phyloP scores from a whole-genome alignment of 1,140 invertebrate genomes.

The Brachionus koreanus region DNA sequence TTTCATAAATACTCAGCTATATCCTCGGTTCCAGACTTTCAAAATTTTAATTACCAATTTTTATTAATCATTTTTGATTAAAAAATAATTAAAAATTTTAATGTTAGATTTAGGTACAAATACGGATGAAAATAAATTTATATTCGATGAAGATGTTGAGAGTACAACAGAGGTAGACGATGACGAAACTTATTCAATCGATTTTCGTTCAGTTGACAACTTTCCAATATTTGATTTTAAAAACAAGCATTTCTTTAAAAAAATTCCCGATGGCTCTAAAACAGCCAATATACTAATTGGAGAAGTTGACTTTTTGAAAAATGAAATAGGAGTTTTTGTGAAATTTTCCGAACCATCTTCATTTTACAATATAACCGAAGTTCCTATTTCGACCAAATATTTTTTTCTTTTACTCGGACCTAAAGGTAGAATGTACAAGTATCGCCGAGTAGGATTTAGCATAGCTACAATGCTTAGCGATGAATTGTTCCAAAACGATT shows the following conservation, averaged over 20 bases:
- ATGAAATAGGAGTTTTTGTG: constrained; percentile 80
- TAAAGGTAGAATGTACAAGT: constrained; percentile 71
- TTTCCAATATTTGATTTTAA: constrained; percentile 33
- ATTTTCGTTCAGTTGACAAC: background rate
- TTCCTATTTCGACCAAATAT: constrained; percentile 91
- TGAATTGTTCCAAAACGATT: constrained; percentile 80
- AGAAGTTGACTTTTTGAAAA: constrained; percentile 90
- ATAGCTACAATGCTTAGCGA: constrained; percentile 94
- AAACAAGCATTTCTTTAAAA: constrained; percentile 84
- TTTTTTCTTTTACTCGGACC: constrained; percentile 90
- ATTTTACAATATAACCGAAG: constrained; percentile 55
- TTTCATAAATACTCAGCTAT: too few relatives aligned
- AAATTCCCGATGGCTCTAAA: constrained; percentile 94
- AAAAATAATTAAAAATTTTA: too few relatives aligned
- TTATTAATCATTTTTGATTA: too few relatives aligned
- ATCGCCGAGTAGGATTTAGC: constrained; percentile 89
- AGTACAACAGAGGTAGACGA: background rate
- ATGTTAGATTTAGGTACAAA: background rate
- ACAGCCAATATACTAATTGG: constrained; percentile 95
- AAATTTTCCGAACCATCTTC: constrained; percentile 74
- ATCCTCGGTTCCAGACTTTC: too few relatives aligned
- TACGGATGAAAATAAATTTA: background rate
- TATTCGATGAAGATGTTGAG: background rate
- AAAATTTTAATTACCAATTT: too few relatives aligned
- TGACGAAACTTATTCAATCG: constrained; percentile 11